Evolutionary conservation across 2,888 invertebrate species (phyloP).

Genomic region (Agriopis aurantiaria): DNA sequence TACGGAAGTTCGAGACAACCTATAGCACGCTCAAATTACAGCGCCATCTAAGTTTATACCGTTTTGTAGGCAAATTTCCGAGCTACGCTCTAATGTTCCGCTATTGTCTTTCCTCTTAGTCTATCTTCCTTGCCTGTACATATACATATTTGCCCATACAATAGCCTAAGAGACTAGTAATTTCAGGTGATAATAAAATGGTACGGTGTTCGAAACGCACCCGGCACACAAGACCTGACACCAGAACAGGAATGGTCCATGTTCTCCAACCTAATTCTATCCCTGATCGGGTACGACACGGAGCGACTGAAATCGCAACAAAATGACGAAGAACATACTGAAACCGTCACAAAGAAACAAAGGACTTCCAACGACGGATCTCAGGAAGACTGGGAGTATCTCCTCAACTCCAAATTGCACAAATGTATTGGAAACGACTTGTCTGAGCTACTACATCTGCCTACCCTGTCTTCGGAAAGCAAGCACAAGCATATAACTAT

Average conservation of each 20-base stretch:
- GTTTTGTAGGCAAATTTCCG: no score
- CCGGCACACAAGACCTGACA: conserved; percentile 92
- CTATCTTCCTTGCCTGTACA: no score
- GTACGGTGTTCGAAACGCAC: conserved; percentile 95
- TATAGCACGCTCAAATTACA: no score
- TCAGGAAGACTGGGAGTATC: conserved; percentile 93
- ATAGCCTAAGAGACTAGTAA: background rate
- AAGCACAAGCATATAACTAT: conserved; percentile 48
- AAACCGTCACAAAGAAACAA: conserved; percentile 89
- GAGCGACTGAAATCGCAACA: conserved; percentile 81
- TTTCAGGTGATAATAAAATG: conserved; percentile 90
- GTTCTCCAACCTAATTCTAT: conserved; percentile 87
- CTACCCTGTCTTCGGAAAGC: conserved; percentile 46
- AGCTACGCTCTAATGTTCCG: no score
- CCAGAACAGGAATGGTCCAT: conserved; percentile 92
- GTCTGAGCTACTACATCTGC: conserved; percentile 75
- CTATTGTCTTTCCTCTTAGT: no score
- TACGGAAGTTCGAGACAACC: no score
- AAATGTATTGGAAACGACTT: conserved; percentile 77
- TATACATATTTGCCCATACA: no score
- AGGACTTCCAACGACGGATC: conserved; percentile 92
- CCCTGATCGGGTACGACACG: conserved; percentile 91
- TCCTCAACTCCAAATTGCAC: conserved; percentile 87
- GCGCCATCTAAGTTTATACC: no score
- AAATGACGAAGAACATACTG: conserved; percentile 69